Base-by-base conservation (phyloP, 2,888 invertebrate species). In the Neoitamus cyanurus region DNA sequence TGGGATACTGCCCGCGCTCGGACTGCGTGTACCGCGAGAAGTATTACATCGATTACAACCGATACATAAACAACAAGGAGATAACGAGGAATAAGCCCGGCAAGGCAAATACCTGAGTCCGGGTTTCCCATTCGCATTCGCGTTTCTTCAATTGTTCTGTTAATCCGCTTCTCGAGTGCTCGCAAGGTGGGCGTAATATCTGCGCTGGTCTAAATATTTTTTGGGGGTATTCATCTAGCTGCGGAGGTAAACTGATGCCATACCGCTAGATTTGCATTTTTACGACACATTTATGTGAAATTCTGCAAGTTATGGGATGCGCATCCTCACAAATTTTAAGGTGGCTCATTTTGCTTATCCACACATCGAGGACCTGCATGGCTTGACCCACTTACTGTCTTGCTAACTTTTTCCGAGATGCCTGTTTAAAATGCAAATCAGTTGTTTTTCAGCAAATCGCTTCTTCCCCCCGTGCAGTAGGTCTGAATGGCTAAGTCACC, bases 371-470 rank as follows among this genome's bases (percentile, higher is more conserved):
- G 68, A 68, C 34, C 69, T 69, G 69, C 68, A 82, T 69, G 68
- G 13, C 37, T 68, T 82, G 82, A 82, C 82, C 82, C 69, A 82
- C 20, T 82, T 36, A 11, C 13, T 25, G 37, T 37, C 31, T 58
- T 58, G 69, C 31, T 42, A 82, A 69, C 37, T 69, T 69, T 37
- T 34, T 28, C 28, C 11, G 34, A 34, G 15, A 28, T 30, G 46
- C 42, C 68, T 69, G 37, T 37, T 82, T 82, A 34, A 82, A 69
- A 82, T 82, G 82, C 69, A 82, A 82, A 82, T 82, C 11, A 78
- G 31, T 25, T 30, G 2, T 31, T 58, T 58, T 15, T 75, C 28
- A 13, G 46, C 48, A 20, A 13, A 36, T 58, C 1, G 68, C 9
- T 69, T 69, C 69, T 82, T 36, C 36, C 37, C 28, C 69, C 13